These are phyloP conservation scores for Chaetodon trifasciatus DNA, from an alignment of 2,797 vertebrate genomes.

Conservation along the genomic window DNA sequence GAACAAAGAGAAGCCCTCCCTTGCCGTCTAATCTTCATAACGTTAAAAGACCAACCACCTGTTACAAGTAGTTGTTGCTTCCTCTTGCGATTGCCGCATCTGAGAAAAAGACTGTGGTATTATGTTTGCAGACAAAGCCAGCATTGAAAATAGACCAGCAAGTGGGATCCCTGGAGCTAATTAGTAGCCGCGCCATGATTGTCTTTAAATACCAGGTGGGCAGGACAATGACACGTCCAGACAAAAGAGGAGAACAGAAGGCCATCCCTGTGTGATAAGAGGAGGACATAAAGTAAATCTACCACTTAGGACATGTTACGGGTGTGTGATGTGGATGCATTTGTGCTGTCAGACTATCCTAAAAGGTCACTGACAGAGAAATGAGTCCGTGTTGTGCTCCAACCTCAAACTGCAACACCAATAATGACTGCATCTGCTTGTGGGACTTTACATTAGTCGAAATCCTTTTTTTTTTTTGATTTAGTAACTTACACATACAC, in stretches of 20 bases:
- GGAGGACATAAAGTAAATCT: slow-evolving; percentile 55
- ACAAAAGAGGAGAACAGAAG: slow-evolving; percentile 69
- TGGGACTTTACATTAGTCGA: no score
- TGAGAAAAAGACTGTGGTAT: slow-evolving; percentile 44
- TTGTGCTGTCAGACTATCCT: slow-evolving; percentile 19
- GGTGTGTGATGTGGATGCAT: slow-evolving; percentile 19
- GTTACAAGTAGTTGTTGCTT: slow-evolving; percentile 37
- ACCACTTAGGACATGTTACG: slow-evolving; percentile 40
- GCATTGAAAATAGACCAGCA: slow-evolving; percentile 66
- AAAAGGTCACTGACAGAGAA: slow-evolving; percentile 41
- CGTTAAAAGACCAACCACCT: slow-evolving; percentile 61
- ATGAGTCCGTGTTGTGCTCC: slow-evolving; percentile 12
- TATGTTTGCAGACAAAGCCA: slow-evolving; percentile 65
- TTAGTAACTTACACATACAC: no score
- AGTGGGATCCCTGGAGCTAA: slow-evolving; percentile 68
- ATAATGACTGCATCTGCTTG: background rate
- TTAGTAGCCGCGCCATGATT: slow-evolving; percentile 62
- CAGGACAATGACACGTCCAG: slow-evolving; percentile 63
- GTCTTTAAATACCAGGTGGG: slow-evolving; percentile 74
- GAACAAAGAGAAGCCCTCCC: slow-evolving; percentile 37
- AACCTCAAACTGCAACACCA: slow-evolving; percentile 8
- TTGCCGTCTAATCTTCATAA: slow-evolving; percentile 28
- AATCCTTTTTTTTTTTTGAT: no score
- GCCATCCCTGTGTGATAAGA: slow-evolving; percentile 53
- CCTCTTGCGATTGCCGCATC: slow-evolving; percentile 40